Conservation (phyloP, 2,888 invertebrate species). For the Cephus runcator region DNA sequence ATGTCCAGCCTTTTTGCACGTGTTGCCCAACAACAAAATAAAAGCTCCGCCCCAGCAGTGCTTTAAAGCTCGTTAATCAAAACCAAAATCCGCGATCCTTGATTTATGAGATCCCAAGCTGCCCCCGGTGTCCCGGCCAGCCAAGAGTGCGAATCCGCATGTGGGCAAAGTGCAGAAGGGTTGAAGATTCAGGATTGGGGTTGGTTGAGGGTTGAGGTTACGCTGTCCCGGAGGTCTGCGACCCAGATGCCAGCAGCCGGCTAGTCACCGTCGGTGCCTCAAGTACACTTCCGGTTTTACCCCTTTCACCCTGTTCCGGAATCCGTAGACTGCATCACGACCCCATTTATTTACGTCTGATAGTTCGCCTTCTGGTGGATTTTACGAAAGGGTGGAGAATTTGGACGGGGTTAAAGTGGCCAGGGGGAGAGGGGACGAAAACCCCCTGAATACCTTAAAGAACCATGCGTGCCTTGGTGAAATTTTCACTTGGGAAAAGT, state of each 20-base stretch:
- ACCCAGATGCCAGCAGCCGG: background rate
- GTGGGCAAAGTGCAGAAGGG: background rate
- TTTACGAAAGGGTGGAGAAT: background rate
- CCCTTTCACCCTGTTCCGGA: background rate
- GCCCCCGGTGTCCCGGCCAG: background rate
- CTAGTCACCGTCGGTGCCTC: background rate
- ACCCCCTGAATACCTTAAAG: background rate
- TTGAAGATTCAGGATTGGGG: background rate
- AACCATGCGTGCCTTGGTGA: background rate
- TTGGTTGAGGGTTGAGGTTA: background rate
- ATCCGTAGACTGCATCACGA: background rate
- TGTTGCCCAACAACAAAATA: background rate
- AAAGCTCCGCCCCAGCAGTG: background rate
- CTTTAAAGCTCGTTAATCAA: constrained; percentile 2
- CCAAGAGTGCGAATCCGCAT: background rate
- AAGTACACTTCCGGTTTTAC: background rate
- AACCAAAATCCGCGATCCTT: background rate
- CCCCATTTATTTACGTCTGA: background rate
- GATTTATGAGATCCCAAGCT: background rate
- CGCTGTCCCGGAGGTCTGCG: background rate
- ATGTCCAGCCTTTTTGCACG: background rate
- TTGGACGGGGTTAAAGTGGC: background rate
- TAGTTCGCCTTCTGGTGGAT: background rate
- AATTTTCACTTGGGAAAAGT: background rate
- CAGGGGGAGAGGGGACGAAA: background rate